Base-by-base conservation (phyloP, 2,113 vertebrate species). In the Hucho hucho region DNA sequence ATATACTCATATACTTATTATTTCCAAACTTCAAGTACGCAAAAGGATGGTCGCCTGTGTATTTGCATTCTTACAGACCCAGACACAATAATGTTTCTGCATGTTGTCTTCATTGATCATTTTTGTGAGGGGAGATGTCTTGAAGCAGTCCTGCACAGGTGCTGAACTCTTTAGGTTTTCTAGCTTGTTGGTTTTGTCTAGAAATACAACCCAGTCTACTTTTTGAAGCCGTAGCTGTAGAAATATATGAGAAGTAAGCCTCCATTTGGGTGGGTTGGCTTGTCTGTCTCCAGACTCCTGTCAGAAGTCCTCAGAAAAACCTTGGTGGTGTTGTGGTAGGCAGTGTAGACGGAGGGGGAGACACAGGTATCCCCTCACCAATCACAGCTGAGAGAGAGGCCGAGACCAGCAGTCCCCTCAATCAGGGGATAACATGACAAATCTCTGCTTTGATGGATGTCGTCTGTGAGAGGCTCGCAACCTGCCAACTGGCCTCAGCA, bases 231-330 rank as follows among this genome's bases (percentile, higher is more conserved):
- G n/a, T 12, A 37, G 46, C 47, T 28, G 66, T 22, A 32, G 28
- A 59, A 46, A 75, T 18, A 16, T 11, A 71, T 22, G 6, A 16
- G 43, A 67, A 28, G 26, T 43, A 4, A 59, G 32, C 29, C 29
- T 75, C 29, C 49, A 47, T 75, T 74, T 29, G 63, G 37, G 63
- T 43, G 58, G 72, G 46, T 32, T 61, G 64, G 72, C 64, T 43
- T 69, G 49, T 58, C 71, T 20, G 70, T 73, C 37, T 43, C 47
- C 67, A 26, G 49, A 24, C n/a, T 18, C 43, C 49, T 24, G 73
- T 68, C 73, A 72, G 70, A 70, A 16, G 32, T 32, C 72, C 26
- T 25, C 20, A 46, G 37, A 24, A 24, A 29, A 61, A 53, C 6
- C 37, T 7, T n/a, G 18, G 6, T 47, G 12, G 32, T 37, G 16